These are phyloP conservation scores for Hydractinia echinata DNA, from an alignment of 30 jellyfish, hydroid and myxozoan species.

Conservation along the genomic window DNA sequence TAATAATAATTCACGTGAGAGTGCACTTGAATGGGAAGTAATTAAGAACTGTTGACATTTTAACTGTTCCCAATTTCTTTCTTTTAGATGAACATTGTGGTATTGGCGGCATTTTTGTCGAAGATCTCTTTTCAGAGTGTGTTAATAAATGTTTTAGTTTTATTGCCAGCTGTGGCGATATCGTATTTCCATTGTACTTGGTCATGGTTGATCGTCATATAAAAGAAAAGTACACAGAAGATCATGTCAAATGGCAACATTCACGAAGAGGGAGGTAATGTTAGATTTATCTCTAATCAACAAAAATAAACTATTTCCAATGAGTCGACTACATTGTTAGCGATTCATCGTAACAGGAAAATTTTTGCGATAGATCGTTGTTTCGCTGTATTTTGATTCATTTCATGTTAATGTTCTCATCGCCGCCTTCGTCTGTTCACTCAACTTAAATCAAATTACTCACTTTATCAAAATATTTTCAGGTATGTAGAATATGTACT, in stretches of 20 bases:
- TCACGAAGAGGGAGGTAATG: slow-evolving; percentile 86
- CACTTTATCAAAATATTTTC: neutral
- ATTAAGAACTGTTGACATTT: too few species aligned
- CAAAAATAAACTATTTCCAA: too few species aligned
- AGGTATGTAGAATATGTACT: slow-evolving; percentile 93
- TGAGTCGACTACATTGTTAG: too few species aligned
- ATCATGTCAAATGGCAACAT: slow-evolving; percentile 84
- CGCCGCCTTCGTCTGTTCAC: too few species aligned
- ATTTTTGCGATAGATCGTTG: too few species aligned
- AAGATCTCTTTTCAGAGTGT: slow-evolving; percentile 70
- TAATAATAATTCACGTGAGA: too few species aligned
- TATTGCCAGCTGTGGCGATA: slow-evolving; percentile 49
- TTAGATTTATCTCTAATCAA: neutral
- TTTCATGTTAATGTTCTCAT: too few species aligned
- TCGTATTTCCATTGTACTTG: slow-evolving; percentile 50
- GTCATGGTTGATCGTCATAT: slow-evolving; percentile 63
- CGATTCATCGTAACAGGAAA: too few species aligned
- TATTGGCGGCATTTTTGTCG: slow-evolving; percentile 94
- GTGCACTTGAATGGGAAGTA: too few species aligned
- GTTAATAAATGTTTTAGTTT: slow-evolving; percentile 62
- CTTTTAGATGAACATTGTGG: slow-evolving; percentile 89
- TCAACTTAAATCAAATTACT: too few species aligned
- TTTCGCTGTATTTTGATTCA: too few species aligned
- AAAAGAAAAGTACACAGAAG: slow-evolving; percentile 49
- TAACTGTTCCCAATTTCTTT: too few species aligned